Evolutionary conservation across 2,797 vertebrate genomes (phyloP).

Genomic region (Potorous gilbertii): DNA sequence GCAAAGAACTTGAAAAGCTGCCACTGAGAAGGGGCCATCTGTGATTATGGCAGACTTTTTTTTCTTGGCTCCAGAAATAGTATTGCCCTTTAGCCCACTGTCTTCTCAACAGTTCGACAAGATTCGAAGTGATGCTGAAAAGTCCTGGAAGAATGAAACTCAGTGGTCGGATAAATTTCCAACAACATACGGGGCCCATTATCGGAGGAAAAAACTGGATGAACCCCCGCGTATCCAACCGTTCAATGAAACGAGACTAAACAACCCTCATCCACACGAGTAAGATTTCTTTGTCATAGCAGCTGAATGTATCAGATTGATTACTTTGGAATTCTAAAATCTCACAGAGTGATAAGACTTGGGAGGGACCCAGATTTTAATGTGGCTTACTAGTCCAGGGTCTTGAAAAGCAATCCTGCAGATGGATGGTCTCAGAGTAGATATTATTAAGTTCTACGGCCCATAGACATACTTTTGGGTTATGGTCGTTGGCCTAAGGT

Average conservation of each 20-base stretch:
- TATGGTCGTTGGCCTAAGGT: neutral
- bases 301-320: neutral
- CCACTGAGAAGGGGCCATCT: conserved; percentile 12
- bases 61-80: conserved; percentile 74
- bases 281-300: conserved; percentile 57
- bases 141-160: conserved; percentile 70
- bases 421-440: neutral
- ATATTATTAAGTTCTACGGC: neutral
- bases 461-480: neutral
- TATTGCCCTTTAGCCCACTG: conserved; percentile 78
- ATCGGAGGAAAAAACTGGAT: conserved; percentile 72
- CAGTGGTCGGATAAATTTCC: conserved; percentile 44
- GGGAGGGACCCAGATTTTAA: neutral
- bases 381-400: neutral
- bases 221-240: neutral
- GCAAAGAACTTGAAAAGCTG: conserved; percentile 50
- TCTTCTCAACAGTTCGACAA: conserved; percentile 74
- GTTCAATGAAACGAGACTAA: conserved; percentile 54
- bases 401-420: neutral
- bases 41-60: conserved; percentile 62
- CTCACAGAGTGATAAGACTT: neutral
- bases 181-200: conserved; percentile 71
- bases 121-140: conserved; percentile 68
- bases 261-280: conserved; percentile 60
- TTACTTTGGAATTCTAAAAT: neutral